Evolutionary conservation across 2,797 vertebrate species (phyloP).

Genomic region (Carapus acus): DNA sequence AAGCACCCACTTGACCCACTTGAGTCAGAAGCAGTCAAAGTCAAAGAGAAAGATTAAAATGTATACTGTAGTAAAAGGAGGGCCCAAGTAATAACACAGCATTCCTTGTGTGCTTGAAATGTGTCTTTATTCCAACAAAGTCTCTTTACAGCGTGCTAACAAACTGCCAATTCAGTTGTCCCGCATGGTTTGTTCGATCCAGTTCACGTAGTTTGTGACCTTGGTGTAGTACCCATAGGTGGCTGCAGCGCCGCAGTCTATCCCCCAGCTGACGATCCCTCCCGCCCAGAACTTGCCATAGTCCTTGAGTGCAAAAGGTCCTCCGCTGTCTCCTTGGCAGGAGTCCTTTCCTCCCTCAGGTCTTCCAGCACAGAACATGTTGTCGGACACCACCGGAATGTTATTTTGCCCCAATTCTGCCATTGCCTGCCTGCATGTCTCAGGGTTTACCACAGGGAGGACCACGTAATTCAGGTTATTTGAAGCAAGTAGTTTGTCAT

Average conservation of each 20-base stretch:
- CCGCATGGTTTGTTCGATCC: conserved; percentile 60
- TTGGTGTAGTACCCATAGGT: conserved; percentile 61
- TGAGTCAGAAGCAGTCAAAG: too few species aligned
- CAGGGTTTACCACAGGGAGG: conserved; percentile 50
- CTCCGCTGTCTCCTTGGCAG: conserved; percentile 54
- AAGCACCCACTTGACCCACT: too few species aligned
- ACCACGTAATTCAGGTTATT: conserved; percentile 46
- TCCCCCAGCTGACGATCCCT: conserved; percentile 66
- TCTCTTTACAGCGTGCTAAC: not conserved
- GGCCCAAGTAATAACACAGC: too few species aligned
- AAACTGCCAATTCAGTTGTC: conserved; percentile 34
- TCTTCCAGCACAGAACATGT: conserved; percentile 68
- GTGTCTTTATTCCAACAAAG: not conserved
- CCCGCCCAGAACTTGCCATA: conserved; percentile 43
- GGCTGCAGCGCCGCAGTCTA: conserved; percentile 36
- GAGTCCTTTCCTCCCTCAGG: conserved; percentile 51
- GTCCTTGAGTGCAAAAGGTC: conserved; percentile 39
- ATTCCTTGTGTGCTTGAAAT: too few species aligned
- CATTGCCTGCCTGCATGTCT: conserved; percentile 34
- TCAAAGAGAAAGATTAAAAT: too few species aligned
- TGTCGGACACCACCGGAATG: conserved; percentile 35
- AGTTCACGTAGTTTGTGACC: conserved; percentile 56
- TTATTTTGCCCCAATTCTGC: accelerated
- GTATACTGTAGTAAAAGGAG: too few species aligned
- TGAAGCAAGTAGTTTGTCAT: accelerated